phyloP scores from a whole-genome alignment of 2,888 invertebrate genomes.

The Horisme vitalbata region DNA sequence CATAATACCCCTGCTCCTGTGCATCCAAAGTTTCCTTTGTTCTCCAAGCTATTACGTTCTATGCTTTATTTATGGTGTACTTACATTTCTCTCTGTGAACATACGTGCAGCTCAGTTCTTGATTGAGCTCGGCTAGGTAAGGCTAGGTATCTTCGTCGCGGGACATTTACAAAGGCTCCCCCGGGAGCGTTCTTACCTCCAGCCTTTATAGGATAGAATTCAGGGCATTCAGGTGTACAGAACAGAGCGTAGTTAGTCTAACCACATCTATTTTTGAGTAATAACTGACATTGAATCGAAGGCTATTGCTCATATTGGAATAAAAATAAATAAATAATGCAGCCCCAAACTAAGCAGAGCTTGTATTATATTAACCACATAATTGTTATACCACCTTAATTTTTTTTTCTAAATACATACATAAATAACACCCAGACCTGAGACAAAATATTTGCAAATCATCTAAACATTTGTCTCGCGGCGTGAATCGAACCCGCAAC shows the following conservation, averaged over 20 bases:
- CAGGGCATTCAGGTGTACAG: slow-evolving; percentile 49
- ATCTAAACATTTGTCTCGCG: no score
- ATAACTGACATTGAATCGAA: slow-evolving; percentile 3
- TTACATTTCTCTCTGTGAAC: slow-evolving; percentile 4
- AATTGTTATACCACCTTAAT: no score
- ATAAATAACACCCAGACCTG: no score
- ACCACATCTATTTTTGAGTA: slow-evolving; percentile 14
- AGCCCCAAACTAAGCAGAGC: background rate
- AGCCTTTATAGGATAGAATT: slow-evolving; percentile 52
- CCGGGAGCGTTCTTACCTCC: slow-evolving; percentile 39
- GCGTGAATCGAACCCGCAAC: no score
- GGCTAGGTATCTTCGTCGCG: slow-evolving; percentile 11
- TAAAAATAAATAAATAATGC: background rate
- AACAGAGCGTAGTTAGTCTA: slow-evolving; percentile 18
- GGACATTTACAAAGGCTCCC: slow-evolving; percentile 46
- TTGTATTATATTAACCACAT: no score
- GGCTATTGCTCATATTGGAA: slow-evolving; percentile 10
- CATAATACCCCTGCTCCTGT: background rate
- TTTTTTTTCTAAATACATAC: no score
- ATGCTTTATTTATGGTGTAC: background rate
- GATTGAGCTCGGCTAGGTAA: slow-evolving; percentile 11
- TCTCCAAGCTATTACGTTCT: slow-evolving; percentile 9
- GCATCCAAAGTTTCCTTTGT: slow-evolving; percentile 17
- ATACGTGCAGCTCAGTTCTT: slow-evolving; percentile 11
- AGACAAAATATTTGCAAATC: no score